Base-by-base conservation (phyloP, 1,140 invertebrate genomes). In the Hormaphis cornu region DNA sequence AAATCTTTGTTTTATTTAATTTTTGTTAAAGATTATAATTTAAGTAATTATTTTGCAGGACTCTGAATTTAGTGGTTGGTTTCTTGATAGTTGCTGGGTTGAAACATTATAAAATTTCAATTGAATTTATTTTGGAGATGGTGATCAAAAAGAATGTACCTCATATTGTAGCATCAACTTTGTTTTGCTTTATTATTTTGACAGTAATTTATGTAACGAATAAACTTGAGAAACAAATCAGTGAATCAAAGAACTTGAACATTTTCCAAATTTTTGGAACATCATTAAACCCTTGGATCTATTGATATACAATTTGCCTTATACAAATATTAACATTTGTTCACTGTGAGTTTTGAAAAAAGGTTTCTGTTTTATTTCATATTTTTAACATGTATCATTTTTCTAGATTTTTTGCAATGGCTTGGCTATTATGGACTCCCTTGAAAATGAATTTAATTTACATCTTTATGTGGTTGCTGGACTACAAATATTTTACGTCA, bases 371-470 rank as follows among this genome's bases (percentile, higher is more conserved):
- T 8, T 56, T 16, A 18, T 30, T 40, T 18, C 16, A 30, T 22
- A 30, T 33, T 48, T 24, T 59, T 30, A 44, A 16, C 35, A n/a
- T n/a, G n/a, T n/a, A n/a, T n/a, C n/a, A n/a, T 66, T 24, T 24
- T 66, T n/a, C n/a, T 12, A 66, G 61, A 48, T 66, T 66, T 66
- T 66, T 22, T 66, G 30, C 30, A 66, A 66, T 48, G 20, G 1
- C 2, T 16, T 66, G 1, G 61, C 50, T 20, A 46, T 66, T 12
- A 18, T 35, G 12, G 20, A 66, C 2, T 66, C 61, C n/a, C 6
- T 46, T 35, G 30, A 66, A 66, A 50, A 66, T 66, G 1, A 42
- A 16, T 6, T 33, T 9, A 66, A 66, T 8, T 8, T 66, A n/a
- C 14, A 66, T 35, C 61, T 66, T 16, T 44, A 28, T 46, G 16